A percentile compares a stretch with the other conserved stretches of the same genome.
Evolutionary conservation across 1,140 invertebrate species (phyloP).

Genomic region (Archivesica marissinica): DNA sequence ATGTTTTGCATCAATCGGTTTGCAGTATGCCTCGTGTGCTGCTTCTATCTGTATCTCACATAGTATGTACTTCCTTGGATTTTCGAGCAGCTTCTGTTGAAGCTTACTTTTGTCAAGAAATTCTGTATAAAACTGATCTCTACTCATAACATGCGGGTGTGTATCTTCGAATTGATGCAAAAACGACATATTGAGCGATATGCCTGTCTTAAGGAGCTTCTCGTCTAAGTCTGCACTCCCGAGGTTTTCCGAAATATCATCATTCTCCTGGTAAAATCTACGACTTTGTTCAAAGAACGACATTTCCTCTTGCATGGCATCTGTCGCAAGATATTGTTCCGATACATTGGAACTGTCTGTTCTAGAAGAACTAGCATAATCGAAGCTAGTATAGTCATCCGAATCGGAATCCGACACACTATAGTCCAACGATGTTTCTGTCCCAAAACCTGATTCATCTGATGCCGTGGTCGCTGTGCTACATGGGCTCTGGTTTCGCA

Average conservation of each 20-base stretch:
- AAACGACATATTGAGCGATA: slow-evolving; percentile 15
- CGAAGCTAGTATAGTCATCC: background rate
- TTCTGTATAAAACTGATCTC: slow-evolving; percentile 21
- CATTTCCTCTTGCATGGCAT: background rate
- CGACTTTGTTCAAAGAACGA: slow-evolving; percentile 54
- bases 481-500: background rate
- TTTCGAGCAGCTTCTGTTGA: background rate
- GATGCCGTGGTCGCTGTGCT: background rate
- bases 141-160: background rate
- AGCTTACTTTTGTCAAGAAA: slow-evolving; percentile 22
- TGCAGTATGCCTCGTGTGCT: slow-evolving; percentile 17
- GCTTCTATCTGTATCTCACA: slow-evolving; percentile 62
- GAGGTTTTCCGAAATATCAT: background rate
- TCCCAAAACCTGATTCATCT: background rate
- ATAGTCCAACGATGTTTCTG: background rate
- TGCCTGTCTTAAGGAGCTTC: slow-evolving; percentile 21
- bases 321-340: background rate
- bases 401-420: background rate
- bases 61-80: slow-evolving; percentile 66
- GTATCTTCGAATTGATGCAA: slow-evolving; percentile 33
- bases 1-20: background rate
- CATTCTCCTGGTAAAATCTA: slow-evolving; percentile 14
- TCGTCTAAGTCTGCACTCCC: background rate
- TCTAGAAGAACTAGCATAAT: background rate
- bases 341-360: background rate